Percentiles rank a stretch among this genome's conserved stretches.
phyloP scores from a whole-genome alignment of 1,140 invertebrate species.

The Rhagoletis pomonella region DNA sequence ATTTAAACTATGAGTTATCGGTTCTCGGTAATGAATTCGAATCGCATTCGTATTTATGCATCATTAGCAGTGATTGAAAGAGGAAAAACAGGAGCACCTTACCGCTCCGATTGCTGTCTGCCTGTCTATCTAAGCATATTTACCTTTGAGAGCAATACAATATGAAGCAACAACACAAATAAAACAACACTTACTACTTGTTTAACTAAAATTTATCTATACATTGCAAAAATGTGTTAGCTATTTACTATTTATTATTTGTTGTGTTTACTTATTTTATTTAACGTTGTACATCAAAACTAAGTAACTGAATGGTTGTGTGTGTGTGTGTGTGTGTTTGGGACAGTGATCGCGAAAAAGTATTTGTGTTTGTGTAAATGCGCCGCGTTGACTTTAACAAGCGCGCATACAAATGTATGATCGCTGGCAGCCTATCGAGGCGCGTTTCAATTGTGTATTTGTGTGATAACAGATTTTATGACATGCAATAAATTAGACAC shows the following conservation, averaged over 20 bases:
- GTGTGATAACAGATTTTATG: neutral
- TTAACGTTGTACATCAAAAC: neutral
- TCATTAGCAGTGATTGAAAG: neutral
- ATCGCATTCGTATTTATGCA: neutral
- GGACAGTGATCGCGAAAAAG: neutral
- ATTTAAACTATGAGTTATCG: neutral
- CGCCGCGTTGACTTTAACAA: neutral
- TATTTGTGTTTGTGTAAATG: neutral
- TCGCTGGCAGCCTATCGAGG: neutral
- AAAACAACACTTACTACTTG: neutral
- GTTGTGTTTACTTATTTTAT: neutral
- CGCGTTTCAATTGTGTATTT: neutral
- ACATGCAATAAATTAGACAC: neutral
- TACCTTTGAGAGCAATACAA: neutral
- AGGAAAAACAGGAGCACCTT: neutral
- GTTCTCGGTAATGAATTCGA: neutral
- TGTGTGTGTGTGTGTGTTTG: no score
- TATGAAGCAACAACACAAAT: neutral
- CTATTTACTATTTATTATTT: neutral
- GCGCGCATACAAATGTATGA: neutral
- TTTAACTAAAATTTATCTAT: conserved; percentile 15
- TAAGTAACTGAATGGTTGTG: neutral
- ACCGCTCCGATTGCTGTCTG: conserved; percentile 17
- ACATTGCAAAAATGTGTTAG: conserved; percentile 22
- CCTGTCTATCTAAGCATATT: conserved; percentile 20